These are phyloP conservation scores for Liparis tanakae DNA, from an alignment of 2,797 vertebrate genomes.

Conservation along the genomic window DNA sequence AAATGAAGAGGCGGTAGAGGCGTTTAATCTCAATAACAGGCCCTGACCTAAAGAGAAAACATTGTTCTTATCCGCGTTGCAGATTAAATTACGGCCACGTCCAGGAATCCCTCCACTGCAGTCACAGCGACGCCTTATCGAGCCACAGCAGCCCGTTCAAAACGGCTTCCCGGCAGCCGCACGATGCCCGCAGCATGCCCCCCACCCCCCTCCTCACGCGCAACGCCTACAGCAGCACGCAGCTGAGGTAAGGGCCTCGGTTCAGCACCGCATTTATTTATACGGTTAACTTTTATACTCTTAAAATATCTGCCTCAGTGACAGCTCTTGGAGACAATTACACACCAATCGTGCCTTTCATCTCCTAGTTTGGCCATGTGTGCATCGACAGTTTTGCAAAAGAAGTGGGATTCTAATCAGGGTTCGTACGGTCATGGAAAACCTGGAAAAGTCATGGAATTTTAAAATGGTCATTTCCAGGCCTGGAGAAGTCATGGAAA, in stretches of 20 bases:
- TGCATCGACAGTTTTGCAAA: neutral
- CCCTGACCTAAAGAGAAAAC: constrained; percentile 48
- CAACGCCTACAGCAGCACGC: constrained; percentile 94
- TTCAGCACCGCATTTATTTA: neutral
- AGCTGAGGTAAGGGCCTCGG: constrained; percentile 85
- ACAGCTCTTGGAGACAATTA: neutral
- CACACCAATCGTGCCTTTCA: neutral
- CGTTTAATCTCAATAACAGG: constrained; percentile 29
- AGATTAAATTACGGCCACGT: constrained; percentile 78
- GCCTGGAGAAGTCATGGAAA: too few species aligned
- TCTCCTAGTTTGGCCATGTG: neutral
- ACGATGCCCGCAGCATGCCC: constrained; percentile 92
- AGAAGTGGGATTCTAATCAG: too few species aligned
- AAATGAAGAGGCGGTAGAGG: neutral
- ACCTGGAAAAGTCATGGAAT: too few species aligned
- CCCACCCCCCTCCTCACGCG: constrained; percentile 93
- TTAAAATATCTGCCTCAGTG: neutral
- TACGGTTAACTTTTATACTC: neutral
- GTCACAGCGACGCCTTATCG: constrained; percentile 83
- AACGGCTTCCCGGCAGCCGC: constrained; percentile 83
- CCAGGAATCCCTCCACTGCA: constrained; percentile 69
- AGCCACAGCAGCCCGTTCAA: constrained; percentile 90
- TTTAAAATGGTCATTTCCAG: too few species aligned
- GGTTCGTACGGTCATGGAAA: too few species aligned
- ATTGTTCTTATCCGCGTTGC: constrained; percentile 64